These are phyloP conservation scores for Drosophila lacicola DNA, from an alignment of 2,888 invertebrate species.

Conservation along the genomic window DNA sequence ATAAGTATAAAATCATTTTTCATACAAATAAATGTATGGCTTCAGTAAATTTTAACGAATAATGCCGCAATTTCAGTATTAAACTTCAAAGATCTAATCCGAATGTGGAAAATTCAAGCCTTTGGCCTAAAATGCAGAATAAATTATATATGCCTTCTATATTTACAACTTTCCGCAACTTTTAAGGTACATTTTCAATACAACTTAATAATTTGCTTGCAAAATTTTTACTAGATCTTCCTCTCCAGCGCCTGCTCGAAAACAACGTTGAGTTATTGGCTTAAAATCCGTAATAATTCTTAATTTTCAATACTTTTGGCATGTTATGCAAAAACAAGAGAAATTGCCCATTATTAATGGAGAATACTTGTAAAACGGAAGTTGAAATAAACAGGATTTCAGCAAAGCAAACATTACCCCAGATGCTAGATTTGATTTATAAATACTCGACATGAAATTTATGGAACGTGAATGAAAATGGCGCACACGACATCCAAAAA, in stretches of 20 bases:
- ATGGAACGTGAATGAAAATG: constrained; percentile 73
- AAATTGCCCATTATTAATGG: constrained; percentile 64
- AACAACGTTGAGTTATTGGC: constrained; percentile 43
- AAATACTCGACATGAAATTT: constrained; percentile 76
- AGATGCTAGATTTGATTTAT: constrained; percentile 69
- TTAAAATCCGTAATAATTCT: constrained; percentile 68
- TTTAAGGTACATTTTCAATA: background rate
- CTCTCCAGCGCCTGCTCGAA: background rate
- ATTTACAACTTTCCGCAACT: background rate
- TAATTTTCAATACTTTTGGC: constrained; percentile 59
- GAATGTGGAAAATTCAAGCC: too few species aligned
- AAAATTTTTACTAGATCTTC: background rate
- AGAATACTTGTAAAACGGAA: constrained; percentile 77
- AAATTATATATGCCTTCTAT: too few species aligned
- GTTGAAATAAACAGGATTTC: constrained; percentile 51
- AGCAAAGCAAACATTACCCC: constrained; percentile 29
- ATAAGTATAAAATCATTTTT: too few species aligned
- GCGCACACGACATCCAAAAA: constrained; percentile 38
- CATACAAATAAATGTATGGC: too few species aligned
- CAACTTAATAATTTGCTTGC: background rate
- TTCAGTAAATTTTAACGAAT: too few species aligned
- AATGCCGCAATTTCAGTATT: too few species aligned
- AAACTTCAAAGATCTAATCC: too few species aligned
- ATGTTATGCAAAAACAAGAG: constrained; percentile 31
- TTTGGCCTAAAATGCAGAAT: too few species aligned